Conservation (phyloP, 2,113 vertebrate genomes). For the Crotalus helleri region DNA sequence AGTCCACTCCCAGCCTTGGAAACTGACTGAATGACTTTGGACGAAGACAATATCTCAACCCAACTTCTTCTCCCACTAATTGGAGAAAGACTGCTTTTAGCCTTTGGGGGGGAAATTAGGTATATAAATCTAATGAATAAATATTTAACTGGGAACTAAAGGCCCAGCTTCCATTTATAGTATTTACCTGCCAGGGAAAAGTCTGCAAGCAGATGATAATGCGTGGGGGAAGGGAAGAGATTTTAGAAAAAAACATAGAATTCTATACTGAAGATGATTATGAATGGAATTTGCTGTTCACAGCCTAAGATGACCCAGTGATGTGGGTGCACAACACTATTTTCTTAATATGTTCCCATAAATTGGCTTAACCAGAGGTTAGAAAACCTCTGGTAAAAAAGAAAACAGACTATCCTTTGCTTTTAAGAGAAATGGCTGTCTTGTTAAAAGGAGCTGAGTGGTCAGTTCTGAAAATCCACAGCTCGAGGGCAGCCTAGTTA, state of each 20-base stretch:
- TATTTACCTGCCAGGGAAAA: background rate
- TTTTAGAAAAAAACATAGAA: background rate
- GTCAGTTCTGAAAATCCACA: background rate
- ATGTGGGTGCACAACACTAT: background rate
- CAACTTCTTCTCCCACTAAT: background rate
- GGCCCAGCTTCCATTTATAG: background rate
- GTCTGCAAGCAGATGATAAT: background rate
- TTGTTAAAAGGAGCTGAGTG: background rate
- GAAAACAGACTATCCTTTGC: background rate
- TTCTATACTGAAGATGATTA: background rate
- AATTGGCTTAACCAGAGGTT: background rate
- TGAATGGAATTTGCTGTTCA: background rate
- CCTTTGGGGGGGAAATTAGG: background rate
- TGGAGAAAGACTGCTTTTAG: background rate
- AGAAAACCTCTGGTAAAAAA: background rate
- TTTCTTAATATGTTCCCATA: background rate
- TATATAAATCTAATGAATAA: background rate
- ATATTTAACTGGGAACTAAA: background rate
- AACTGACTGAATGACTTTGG: background rate
- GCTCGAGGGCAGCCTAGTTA: background rate
- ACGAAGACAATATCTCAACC: background rate
- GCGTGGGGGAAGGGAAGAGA: background rate
- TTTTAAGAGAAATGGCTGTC: background rate
- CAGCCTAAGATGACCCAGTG: conserved; percentile 1
- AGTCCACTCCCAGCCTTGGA: background rate